Evolutionary conservation across 2,888 invertebrate species (phyloP), one percentile per base, ranked within the genome.

Genomic region (Ennomos erosarius): DNA sequence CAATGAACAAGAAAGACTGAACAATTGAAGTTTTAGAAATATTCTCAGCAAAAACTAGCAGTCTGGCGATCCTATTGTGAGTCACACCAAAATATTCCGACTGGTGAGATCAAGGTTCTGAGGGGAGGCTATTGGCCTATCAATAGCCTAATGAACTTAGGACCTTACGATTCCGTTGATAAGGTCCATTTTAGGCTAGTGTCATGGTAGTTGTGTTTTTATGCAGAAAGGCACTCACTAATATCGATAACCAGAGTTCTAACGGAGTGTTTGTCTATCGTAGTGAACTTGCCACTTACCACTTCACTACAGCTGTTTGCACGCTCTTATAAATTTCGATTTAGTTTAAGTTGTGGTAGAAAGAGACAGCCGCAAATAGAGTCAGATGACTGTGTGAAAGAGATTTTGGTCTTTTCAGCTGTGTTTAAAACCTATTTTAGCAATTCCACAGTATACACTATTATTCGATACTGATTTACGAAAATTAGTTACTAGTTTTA

Each of bases 111-210:
- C 83, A 84, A 84, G 84, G 82, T 69, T 76, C 73, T 55, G 70
- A 73, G 45, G 70, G 76, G 74, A 75, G 82, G 83, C 74, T 78
- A 80, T 79, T 81, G 82, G 78, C 84, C 85, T 84, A 80, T 75
- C 76, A 71, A 71, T 73, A 64, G 57, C 55, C 44, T 44, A 64
- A 34, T 38, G 11, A n/a, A 52, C 60, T 40, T 8, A 36, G 54
- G 43, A 26, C 59, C 47, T 48, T 60, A 60, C 53, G 10, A 0
- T 3, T 9, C 1, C 10, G 12, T 0, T 0, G 8, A 50, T 47
- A 68, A 12, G 55, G 59, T 55, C 42, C 9, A 56, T 53, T 52
- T 54, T 45, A 44, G 0, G 0, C 10, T 51, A 11, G 26, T 44
- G 33, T 45, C 58, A 56, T 48, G 69, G 64, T 52, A 43, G 48